These are phyloP conservation scores for Prorops nasuta DNA, from an alignment of 1,140 invertebrate genomes.

Conservation along the genomic window DNA sequence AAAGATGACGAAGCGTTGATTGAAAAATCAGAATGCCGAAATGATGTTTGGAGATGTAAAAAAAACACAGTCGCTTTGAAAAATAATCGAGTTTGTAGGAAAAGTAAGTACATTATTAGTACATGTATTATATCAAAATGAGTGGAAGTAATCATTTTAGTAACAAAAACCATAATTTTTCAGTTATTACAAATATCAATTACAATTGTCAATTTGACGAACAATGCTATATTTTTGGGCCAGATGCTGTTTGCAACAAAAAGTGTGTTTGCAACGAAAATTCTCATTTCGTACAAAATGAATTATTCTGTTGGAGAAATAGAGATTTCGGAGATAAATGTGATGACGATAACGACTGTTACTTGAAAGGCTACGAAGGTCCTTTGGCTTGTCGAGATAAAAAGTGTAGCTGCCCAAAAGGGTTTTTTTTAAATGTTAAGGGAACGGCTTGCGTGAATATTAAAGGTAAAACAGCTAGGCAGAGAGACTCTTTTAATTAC, in stretches of 20 bases:
- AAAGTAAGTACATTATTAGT: slow-evolving; percentile 21
- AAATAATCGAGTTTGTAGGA: slow-evolving; percentile 27
- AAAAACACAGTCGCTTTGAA: slow-evolving; percentile 10
- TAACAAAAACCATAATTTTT: slow-evolving; percentile 1
- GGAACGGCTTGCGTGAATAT: slow-evolving; percentile 4
- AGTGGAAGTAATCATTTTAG: not conserved
- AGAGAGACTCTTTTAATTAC: slow-evolving; percentile 1
- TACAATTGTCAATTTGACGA: slow-evolving; percentile 22
- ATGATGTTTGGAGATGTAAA: slow-evolving; percentile 28
- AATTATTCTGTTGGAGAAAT: slow-evolving; percentile 36
- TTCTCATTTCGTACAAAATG: slow-evolving; percentile 24
- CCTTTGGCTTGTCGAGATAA: slow-evolving; percentile 9
- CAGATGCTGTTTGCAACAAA: slow-evolving; percentile 21
- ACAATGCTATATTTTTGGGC: slow-evolving; percentile 34
- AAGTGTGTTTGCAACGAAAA: slow-evolving; percentile 30
- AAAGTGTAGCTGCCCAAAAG: slow-evolving; percentile 19
- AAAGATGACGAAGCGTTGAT: slow-evolving; percentile 2
- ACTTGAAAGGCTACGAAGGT: slow-evolving; percentile 4
- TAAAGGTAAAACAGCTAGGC: too few species aligned
- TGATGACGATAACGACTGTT: slow-evolving; percentile 22
- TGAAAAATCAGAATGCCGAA: slow-evolving; percentile 22
- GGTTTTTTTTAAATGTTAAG: not conserved
- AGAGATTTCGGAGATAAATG: slow-evolving; percentile 23
- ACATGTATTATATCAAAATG: not conserved
- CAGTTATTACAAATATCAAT: slow-evolving; percentile 10